Evolutionary conservation across 2,113 vertebrate genomes (phyloP).

Genomic region (Tragulus kanchil): DNA sequence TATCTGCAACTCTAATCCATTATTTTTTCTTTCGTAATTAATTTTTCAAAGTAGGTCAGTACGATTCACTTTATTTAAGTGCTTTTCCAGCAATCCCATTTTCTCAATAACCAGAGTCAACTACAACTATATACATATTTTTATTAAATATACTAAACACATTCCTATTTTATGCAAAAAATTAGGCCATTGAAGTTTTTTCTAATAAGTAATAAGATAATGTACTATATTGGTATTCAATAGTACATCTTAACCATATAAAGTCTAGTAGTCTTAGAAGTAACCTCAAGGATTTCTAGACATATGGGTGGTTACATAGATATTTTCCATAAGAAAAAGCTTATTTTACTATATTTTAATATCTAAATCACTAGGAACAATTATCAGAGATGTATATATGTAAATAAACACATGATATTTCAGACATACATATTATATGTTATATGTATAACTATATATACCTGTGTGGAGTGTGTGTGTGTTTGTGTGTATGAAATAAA

Average conservation of each 20-base stretch:
- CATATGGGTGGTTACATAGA: background rate
- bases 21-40: conserved; percentile 87
- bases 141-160: conserved; percentile 66
- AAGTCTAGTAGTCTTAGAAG: background rate
- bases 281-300: background rate
- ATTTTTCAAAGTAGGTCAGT: conserved; percentile 89
- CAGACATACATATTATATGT: background rate
- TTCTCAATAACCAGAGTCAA: conserved; percentile 68
- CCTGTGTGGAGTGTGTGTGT: background rate
- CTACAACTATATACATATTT: conserved; percentile 75
- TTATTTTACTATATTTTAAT: background rate
- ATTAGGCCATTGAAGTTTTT: background rate
- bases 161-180: conserved; percentile 45
- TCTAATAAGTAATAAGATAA: background rate
- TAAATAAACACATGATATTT: background rate
- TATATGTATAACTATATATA: background rate
- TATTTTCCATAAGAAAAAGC: background rate
- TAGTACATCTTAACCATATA: background rate
- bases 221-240: background rate
- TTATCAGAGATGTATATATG: background rate
- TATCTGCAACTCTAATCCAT: conserved; percentile 87
- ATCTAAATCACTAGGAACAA: conserved; percentile 14
- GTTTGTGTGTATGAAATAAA: background rate
- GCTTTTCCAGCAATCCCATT: conserved; percentile 73
- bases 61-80: conserved; percentile 75